Evolutionary conservation across 2,888 invertebrate genomes (phyloP).

Genomic region (Camptogramma bilineatum): DNA sequence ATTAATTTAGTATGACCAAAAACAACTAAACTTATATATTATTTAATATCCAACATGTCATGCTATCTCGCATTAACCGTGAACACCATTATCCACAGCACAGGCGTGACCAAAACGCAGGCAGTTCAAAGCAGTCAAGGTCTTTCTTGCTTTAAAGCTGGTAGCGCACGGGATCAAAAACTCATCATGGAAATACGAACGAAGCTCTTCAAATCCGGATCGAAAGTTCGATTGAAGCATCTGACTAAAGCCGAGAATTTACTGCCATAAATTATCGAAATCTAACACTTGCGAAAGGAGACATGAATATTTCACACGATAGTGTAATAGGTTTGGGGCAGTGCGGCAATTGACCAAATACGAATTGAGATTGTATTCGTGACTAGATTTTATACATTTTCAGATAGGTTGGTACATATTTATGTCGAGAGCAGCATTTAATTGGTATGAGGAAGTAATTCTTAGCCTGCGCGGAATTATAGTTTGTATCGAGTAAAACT

Average conservation of each 20-base stretch:
- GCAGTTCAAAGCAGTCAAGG: constrained; percentile 41
- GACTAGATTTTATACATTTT: background rate
- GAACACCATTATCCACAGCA: constrained; percentile 39
- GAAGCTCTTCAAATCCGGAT: constrained; percentile 44
- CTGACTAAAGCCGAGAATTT: constrained; percentile 19
- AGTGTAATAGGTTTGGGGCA: constrained; percentile 15
- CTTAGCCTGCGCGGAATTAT: background rate
- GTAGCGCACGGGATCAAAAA: constrained; percentile 51
- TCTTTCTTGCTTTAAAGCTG: constrained; percentile 38
- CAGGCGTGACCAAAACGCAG: constrained; percentile 43
- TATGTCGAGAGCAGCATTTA: constrained; percentile 2
- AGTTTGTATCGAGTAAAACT: constrained; percentile 6
- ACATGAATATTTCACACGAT: constrained; percentile 27
- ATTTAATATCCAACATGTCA: constrained; percentile 27
- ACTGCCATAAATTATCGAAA: constrained; percentile 26
- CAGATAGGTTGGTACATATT: constrained; percentile 2
- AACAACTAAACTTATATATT: background rate
- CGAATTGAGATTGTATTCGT: background rate
- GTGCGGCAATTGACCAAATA: constrained; percentile 2
- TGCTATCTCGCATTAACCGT: constrained; percentile 25
- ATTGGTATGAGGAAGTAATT: constrained; percentile 19
- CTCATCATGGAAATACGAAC: constrained; percentile 54
- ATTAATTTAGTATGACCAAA: too few relatives aligned
- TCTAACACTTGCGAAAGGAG: constrained; percentile 25
- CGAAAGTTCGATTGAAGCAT: constrained; percentile 41